Evolutionary conservation across 2,113 vertebrate genomes (phyloP).

Genomic region (Chionomys nivalis): DNA sequence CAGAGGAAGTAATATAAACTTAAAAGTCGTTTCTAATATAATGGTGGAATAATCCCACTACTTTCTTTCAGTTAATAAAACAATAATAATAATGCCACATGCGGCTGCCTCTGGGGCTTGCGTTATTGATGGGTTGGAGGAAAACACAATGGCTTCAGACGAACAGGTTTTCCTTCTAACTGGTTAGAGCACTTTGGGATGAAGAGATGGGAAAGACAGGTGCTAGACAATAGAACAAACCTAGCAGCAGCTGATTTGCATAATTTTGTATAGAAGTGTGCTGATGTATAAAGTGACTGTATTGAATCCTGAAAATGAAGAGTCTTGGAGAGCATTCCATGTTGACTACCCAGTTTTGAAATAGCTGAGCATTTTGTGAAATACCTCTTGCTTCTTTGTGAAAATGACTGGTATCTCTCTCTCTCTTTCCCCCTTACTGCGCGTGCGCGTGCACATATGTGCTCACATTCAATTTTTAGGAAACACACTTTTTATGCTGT

Average conservation of each 20-base stretch:
- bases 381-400: conserved; percentile 57
- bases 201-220: conserved; percentile 70
- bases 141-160: conserved; percentile 68
- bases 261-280: conserved; percentile 76
- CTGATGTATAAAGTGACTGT: conserved; percentile 66
- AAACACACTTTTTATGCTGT: conserved; percentile 42
- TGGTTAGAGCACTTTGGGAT: conserved; percentile 70
- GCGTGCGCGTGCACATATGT: neutral
- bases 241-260: conserved; percentile 73
- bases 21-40: conserved; percentile 72
- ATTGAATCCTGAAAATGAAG: conserved; percentile 70
- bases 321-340: conserved; percentile 61
- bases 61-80: conserved; percentile 40
- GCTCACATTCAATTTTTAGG: neutral
- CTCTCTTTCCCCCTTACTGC: neutral
- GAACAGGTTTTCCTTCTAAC: conserved; percentile 78
- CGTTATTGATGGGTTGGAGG: conserved; percentile 66
- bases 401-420: conserved; percentile 64
- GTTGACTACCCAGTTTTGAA: neutral
- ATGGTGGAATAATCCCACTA: conserved; percentile 74
- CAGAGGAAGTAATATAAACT: conserved; percentile 73
- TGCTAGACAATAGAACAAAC: conserved; percentile 71
- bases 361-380: conserved; percentile 71
- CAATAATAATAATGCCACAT: neutral
- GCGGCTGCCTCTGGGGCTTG: conserved; percentile 62